phyloP scores from a whole-genome alignment of 2,797 vertebrate species.

The Mycteria americana region DNA sequence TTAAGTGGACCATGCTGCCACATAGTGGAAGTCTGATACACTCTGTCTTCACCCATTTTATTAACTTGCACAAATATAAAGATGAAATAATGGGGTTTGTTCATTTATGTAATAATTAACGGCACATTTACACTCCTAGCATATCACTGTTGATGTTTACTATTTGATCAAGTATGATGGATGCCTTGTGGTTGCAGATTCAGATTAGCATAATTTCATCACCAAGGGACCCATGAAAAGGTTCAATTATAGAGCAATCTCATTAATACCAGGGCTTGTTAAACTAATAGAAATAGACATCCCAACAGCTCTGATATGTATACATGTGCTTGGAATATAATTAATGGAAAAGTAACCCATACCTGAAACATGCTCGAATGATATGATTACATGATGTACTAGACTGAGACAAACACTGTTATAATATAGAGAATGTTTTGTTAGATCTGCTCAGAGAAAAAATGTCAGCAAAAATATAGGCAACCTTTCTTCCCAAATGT shows the following conservation, averaged over 20 bases:
- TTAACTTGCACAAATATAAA: conserved; percentile 33
- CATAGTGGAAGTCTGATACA: conserved; percentile 79
- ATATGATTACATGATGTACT: conserved; percentile 10
- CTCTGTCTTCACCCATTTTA: neutral
- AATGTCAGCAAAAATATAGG: neutral
- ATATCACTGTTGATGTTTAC: conserved; percentile 84
- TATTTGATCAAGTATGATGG: conserved; percentile 92
- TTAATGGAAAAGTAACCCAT: conserved; percentile 65
- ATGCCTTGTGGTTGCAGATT: conserved; percentile 92
- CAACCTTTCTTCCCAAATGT: neutral
- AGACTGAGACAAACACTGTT: neutral
- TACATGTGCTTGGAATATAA: conserved; percentile 88
- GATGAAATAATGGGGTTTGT: conserved; percentile 71
- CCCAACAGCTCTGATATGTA: conserved; percentile 86
- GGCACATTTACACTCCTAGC: conserved; percentile 76
- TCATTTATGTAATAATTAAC: conserved; percentile 82
- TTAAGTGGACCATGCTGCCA: conserved; percentile 88
- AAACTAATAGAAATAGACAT: conserved; percentile 86
- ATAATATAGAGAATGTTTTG: neutral
- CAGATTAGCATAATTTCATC: conserved; percentile 91
- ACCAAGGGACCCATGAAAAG: conserved; percentile 93
- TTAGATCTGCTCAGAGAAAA: neutral
- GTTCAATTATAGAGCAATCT: conserved; percentile 96
- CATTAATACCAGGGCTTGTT: conserved; percentile 94
- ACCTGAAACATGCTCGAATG: conserved; percentile 58